Conservation (phyloP, 2,113 vertebrate genomes). For the Phaetusa simplex region DNA sequence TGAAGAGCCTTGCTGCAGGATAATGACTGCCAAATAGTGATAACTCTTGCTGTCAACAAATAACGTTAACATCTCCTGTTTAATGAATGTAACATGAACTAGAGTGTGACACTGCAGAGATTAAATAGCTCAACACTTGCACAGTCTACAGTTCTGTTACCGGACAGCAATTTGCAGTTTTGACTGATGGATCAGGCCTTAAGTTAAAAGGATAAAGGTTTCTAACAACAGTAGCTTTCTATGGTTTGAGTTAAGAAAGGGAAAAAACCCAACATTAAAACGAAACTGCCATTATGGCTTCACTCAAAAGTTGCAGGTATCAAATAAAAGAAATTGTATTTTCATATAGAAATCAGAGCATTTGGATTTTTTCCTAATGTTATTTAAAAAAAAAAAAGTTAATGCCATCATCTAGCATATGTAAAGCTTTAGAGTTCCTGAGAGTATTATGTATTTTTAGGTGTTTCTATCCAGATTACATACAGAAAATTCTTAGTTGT, state of each 20-base stretch:
- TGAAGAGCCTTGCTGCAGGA: conserved; percentile 5
- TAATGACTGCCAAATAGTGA: conserved; percentile 15
- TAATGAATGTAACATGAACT: background rate
- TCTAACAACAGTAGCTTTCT: background rate
- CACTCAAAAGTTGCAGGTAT: background rate
- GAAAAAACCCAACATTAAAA: background rate
- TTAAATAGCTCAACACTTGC: background rate
- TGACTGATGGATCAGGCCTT: background rate
- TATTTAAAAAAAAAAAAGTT: background rate
- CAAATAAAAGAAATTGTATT: background rate
- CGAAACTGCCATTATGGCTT: background rate
- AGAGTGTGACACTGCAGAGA: background rate
- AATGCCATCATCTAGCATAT: background rate
- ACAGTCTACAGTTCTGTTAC: background rate
- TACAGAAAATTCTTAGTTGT: background rate
- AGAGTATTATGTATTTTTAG: background rate
- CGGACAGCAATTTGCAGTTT: background rate
- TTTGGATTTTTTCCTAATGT: background rate
- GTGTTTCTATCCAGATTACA: background rate
- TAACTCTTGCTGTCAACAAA: conserved; percentile 30
- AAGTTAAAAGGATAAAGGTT: background rate
- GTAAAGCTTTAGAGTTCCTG: background rate
- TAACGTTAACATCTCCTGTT: background rate
- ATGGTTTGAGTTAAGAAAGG: background rate
- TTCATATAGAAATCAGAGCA: background rate